Base-by-base conservation (phyloP, 2,113 vertebrate genomes). In the Dermatemys mawii region DNA sequence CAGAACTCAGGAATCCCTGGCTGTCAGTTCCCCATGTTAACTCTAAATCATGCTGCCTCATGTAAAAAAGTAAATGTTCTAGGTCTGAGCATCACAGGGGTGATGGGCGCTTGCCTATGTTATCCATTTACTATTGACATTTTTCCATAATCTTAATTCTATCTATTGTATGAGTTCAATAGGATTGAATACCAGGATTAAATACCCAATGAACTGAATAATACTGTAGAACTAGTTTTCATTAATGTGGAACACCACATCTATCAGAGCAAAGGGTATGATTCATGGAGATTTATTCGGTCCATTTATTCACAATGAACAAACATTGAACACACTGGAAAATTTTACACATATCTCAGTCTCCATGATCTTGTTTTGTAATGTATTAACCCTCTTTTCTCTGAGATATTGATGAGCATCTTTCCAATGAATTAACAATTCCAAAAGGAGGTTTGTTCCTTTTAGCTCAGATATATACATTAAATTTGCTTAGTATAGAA, bases 281-380 rank as follows among this genome's bases (percentile, higher is more conserved):
- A 89, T 76, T 95, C 87, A 82, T 87, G 86, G 94, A 87, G 67
- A 90, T 89, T 92, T 94, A 63, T 89, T 90, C 88, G 91, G 93
- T 94, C 73, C 80, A 90, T 94, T 96, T 93, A 94, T 94, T 93
- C 91, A 83, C 90, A 97, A 92, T 93, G 92, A 95, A 95, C 53
- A 96, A 90, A 95, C 83, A 93, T 55, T 46, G 50, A 93, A 93
- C 32, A 63, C 46, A 92, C 51, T n/a, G 11, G 44, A 90, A 94
- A 96, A 92, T 81, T 8, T 38, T 87, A 63, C 88, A 87, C 55
- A 86, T 19, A 78, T 29, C 17, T 90, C 63, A n/a, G 78, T 38
- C 44, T 89, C 21, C 48, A 78, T n/a, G 81, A 84, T 67, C 93
- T 81, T 86, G 17, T 22, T 94, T 90, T 96, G 79, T 84, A 90